phyloP scores from a whole-genome alignment of 2,888 invertebrate genomes.

The Resseliella maxima region DNA sequence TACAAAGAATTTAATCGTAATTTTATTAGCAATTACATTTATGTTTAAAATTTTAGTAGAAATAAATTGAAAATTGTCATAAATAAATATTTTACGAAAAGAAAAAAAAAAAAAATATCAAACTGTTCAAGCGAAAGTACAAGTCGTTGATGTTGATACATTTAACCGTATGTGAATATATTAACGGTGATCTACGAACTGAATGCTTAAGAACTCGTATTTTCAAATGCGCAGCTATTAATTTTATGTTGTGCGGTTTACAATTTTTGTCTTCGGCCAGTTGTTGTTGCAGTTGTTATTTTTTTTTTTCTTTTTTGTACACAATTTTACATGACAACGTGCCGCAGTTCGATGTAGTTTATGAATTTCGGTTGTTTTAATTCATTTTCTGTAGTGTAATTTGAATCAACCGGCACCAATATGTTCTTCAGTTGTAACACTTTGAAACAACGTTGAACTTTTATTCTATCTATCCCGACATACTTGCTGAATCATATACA shows the following conservation, averaged over 20 bases:
- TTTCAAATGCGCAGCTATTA: slow-evolving; percentile 19
- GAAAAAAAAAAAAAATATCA: not conserved
- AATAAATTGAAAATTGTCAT: slow-evolving; percentile 11
- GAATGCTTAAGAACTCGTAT: slow-evolving; percentile 6
- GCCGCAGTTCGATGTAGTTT: slow-evolving; percentile 4
- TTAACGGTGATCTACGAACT: slow-evolving; percentile 40
- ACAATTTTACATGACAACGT: slow-evolving; percentile 15
- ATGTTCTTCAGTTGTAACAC: not conserved
- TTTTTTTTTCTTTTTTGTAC: not conserved
- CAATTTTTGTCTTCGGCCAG: not conserved
- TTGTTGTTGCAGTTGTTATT: not conserved
- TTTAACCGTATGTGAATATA: not conserved
- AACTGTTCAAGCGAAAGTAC: not conserved
- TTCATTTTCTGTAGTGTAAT: not conserved
- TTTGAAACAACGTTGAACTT: not conserved
- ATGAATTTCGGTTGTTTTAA: slow-evolving; percentile 46
- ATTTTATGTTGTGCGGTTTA: slow-evolving; percentile 16
- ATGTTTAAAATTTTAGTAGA: not conserved
- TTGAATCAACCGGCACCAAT: not conserved
- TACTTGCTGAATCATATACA: not conserved
- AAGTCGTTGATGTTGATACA: not conserved
- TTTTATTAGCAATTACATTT: not conserved
- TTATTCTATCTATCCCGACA: not conserved
- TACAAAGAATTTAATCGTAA: not conserved
- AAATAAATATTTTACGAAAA: not conserved